Conservation (phyloP, 2,888 invertebrate species). For the Oeneis ivallda region DNA sequence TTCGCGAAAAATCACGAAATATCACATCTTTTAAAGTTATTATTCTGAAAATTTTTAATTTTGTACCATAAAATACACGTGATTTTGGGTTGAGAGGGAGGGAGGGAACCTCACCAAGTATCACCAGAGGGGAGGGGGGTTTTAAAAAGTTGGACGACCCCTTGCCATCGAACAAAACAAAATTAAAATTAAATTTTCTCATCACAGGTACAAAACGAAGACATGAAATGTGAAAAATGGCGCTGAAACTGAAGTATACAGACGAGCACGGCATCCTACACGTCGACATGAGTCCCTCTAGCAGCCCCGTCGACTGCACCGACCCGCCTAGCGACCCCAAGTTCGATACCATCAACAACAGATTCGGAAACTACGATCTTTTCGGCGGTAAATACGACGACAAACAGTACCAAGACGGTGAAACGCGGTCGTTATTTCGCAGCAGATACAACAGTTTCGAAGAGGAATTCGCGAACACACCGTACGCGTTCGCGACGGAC, state of each 20-base stretch:
- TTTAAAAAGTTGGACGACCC: no score
- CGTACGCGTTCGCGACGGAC: constrained; percentile 75
- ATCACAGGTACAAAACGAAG: constrained; percentile 40
- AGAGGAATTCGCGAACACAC: constrained; percentile 76
- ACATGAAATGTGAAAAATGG: constrained; percentile 55
- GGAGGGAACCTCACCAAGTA: no score
- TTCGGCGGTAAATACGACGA: constrained; percentile 69
- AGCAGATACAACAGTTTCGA: constrained; percentile 78
- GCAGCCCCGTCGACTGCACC: constrained; percentile 47
- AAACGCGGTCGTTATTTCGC: constrained; percentile 66
- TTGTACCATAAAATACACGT: no score
- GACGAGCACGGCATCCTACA: constrained; percentile 76
- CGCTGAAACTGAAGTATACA: constrained; percentile 71
- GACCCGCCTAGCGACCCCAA: constrained; percentile 48
- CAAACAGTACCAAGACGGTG: constrained; percentile 46
- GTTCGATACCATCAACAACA: constrained; percentile 73
- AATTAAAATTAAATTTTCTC: neutral
- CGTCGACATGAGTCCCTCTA: constrained; percentile 71
- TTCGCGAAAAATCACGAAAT: no score
- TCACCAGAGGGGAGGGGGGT: no score
- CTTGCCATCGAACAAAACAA: no score
- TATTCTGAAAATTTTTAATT: no score
- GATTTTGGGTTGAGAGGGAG: no score
- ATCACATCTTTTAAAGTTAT: no score
- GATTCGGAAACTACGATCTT: constrained; percentile 73